Conservation (phyloP, 1,140 invertebrate species). For the Chelonus insularis region DNA sequence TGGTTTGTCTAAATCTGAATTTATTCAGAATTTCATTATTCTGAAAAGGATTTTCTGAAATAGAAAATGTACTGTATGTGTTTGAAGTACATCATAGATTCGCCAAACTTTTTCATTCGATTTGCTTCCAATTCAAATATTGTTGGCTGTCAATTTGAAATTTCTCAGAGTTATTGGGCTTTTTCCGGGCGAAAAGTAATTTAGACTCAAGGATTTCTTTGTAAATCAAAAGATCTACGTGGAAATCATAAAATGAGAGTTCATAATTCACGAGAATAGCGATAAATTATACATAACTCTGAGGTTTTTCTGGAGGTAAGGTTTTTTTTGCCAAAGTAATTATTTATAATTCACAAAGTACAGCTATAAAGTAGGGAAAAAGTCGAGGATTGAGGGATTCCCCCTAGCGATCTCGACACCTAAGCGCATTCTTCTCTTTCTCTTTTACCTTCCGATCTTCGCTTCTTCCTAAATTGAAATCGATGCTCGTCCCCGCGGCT, state of each 20-base stretch:
- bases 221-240: background rate
- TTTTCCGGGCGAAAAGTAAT: background rate
- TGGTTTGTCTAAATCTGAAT: too few relatives aligned
- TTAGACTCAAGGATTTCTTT: constrained; percentile 2
- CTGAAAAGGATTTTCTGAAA: background rate
- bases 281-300: constrained; percentile 20
- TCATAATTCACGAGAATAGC: constrained; percentile 19
- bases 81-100: background rate
- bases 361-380: constrained; percentile 7
- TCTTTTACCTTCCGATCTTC: background rate
- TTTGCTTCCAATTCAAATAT: constrained; percentile 11
- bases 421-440: constrained; percentile 25
- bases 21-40: background rate
- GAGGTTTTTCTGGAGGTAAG: background rate
- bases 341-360: constrained; percentile 32
- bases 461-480: constrained; percentile 29
- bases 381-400: constrained; percentile 20
- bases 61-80: background rate
- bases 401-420: constrained; percentile 22
- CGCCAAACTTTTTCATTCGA: constrained; percentile 4
- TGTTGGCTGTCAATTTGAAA: background rate
- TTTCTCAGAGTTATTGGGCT: background rate
- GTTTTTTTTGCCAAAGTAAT: constrained; percentile 24
- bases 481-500: constrained; percentile 29
- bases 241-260: constrained; percentile 1